A percentile compares a stretch with the other conserved stretches of the same genome.
Conservation (phyloP, 2,113 vertebrate genomes). For the Ivindomyrus marchei region DNA sequence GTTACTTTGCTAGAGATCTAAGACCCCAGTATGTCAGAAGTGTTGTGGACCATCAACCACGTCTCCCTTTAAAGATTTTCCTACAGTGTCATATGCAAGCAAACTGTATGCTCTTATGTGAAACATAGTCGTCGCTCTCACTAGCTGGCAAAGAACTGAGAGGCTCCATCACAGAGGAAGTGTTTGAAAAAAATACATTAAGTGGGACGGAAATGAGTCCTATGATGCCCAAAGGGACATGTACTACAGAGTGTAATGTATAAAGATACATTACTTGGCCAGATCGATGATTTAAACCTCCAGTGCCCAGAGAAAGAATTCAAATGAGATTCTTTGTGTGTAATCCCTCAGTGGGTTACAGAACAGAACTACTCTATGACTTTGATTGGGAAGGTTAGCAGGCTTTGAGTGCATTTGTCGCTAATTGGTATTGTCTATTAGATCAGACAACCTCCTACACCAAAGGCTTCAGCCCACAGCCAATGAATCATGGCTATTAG, state of each 20-base stretch:
- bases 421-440: not conserved
- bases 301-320: not conserved
- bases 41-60: not conserved
- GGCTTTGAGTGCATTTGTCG: not conserved
- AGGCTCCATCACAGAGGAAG: not conserved
- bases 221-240: not conserved
- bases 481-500: not conserved
- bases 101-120: not conserved
- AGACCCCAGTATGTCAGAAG: not conserved
- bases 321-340: not conserved
- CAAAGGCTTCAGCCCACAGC: not conserved
- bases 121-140: not conserved
- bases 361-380: not conserved
- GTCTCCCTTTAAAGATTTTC: not conserved
- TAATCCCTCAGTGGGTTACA: not conserved
- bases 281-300: constrained; percentile 2
- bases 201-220: not conserved
- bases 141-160: not conserved
- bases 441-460: not conserved
- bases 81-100: not conserved
- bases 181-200: not conserved
- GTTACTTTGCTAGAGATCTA: not conserved
- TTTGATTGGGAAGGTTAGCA: not conserved
- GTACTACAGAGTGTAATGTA: not conserved
- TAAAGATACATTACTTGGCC: not conserved